Percentiles rank a stretch among this genome's conserved stretches.
Evolutionary conservation across 2,113 vertebrate genomes (phyloP).

Genomic region (Crypturellus undulatus): DNA sequence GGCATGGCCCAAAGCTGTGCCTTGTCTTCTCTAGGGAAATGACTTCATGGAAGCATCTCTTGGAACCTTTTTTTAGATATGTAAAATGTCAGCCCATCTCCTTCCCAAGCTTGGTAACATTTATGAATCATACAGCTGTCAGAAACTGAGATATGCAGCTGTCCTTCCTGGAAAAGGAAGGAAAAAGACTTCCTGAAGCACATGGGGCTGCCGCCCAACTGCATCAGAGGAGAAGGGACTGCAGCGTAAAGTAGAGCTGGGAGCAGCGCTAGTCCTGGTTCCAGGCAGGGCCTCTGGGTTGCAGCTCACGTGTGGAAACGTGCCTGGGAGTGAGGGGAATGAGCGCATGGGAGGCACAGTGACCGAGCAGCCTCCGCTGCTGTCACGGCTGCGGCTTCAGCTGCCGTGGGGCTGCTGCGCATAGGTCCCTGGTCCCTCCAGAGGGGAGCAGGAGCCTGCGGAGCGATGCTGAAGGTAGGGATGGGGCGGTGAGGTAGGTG

Average conservation of each 20-base stretch:
- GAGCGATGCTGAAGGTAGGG: not conserved
- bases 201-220: accelerated
- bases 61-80: not conserved
- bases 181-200: not conserved
- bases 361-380: not conserved
- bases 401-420: not conserved
- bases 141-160: not conserved
- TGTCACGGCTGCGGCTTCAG: not conserved
- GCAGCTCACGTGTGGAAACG: not conserved
- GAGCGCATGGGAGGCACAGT: no score
- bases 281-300: accelerated
- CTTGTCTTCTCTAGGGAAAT: not conserved
- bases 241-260: no score
- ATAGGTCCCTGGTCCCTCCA: not conserved
- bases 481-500: not conserved
- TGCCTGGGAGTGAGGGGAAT: not conserved
- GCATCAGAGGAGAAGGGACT: not conserved
- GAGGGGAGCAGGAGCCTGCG: not conserved
- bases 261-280: not conserved
- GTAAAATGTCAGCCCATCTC: not conserved
- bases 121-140: not conserved
- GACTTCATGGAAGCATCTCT: not conserved
- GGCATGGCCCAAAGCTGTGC: not conserved
- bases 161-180: not conserved
- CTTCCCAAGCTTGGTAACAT: not conserved